phyloP scores from a whole-genome alignment of 2,113 vertebrate genomes.

The Carettochelys insculpta region DNA sequence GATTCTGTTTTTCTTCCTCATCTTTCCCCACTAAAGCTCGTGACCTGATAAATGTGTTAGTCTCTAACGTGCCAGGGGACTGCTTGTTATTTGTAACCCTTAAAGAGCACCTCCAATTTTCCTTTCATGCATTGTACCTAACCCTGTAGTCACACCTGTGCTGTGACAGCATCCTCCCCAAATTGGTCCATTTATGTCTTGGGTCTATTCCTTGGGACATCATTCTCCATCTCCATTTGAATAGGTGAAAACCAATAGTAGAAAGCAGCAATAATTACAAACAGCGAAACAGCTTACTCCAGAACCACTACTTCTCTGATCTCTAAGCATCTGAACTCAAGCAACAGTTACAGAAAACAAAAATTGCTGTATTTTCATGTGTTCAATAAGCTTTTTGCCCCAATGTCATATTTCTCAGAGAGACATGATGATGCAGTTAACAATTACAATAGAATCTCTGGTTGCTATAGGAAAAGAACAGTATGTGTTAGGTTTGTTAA shows the following conservation, averaged over 20 bases:
- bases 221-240: background rate
- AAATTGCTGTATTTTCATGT: background rate
- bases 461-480: background rate
- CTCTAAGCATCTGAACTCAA: background rate
- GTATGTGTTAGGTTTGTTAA: background rate
- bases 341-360: background rate
- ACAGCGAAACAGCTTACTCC: background rate
- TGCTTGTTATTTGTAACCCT: no score
- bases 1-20: no score
- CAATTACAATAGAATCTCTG: background rate
- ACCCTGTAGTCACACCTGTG: background rate
- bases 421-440: background rate
- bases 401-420: background rate
- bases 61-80: no score
- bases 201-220: fast-evolving
- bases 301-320: background rate
- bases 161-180: background rate
- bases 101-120: background rate
- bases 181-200: background rate
- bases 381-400: background rate
- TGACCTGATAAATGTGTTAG: no score
- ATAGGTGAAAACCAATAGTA: background rate
- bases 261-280: background rate
- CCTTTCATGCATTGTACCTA: background rate
- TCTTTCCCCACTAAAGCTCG: no score